Conservation (phyloP, 2,113 vertebrate species). For the Pedionomus torquatus region DNA sequence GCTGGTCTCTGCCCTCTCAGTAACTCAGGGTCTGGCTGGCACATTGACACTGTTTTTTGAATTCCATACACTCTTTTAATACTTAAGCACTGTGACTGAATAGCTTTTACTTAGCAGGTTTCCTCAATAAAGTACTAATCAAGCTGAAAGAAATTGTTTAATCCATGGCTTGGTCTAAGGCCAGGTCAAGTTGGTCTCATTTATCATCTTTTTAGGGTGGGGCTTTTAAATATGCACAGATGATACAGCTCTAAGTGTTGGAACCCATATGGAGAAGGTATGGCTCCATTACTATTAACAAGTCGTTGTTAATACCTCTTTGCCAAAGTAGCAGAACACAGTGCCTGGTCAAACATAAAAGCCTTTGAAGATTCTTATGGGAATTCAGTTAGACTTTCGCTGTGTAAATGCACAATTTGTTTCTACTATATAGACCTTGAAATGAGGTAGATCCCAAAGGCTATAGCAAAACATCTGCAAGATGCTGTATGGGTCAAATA, state of each 20-base stretch:
- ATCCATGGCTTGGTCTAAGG: slow-evolving; percentile 71
- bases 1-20: slow-evolving; percentile 39
- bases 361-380: slow-evolving; percentile 63
- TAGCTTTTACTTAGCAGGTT: slow-evolving; percentile 74
- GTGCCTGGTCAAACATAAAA: slow-evolving; percentile 72
- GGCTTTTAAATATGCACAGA: slow-evolving; percentile 77
- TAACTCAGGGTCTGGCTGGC: slow-evolving; percentile 74
- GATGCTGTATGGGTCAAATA: slow-evolving; percentile 66
- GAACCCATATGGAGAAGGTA: slow-evolving; percentile 71
- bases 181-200: slow-evolving; percentile 83
- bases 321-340: slow-evolving; percentile 76
- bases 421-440: slow-evolving; percentile 77
- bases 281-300: slow-evolving; percentile 65
- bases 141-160: slow-evolving; percentile 81
- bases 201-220: slow-evolving; percentile 79
- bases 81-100: slow-evolving; percentile 76
- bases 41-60: slow-evolving; percentile 74
- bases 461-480: slow-evolving; percentile 72
- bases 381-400: slow-evolving; percentile 68
- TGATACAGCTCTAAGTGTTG: slow-evolving; percentile 41
- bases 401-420: slow-evolving; percentile 75
- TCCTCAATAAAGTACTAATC: slow-evolving; percentile 78
- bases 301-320: slow-evolving; percentile 72
- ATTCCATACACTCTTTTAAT: slow-evolving; percentile 77
- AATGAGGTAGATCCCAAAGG: slow-evolving; percentile 71